Percentiles rank a stretch among this genome's conserved stretches.
phyloP scores from a whole-genome alignment of 2,888 invertebrate genomes.

The Sesia bembeciformis region DNA sequence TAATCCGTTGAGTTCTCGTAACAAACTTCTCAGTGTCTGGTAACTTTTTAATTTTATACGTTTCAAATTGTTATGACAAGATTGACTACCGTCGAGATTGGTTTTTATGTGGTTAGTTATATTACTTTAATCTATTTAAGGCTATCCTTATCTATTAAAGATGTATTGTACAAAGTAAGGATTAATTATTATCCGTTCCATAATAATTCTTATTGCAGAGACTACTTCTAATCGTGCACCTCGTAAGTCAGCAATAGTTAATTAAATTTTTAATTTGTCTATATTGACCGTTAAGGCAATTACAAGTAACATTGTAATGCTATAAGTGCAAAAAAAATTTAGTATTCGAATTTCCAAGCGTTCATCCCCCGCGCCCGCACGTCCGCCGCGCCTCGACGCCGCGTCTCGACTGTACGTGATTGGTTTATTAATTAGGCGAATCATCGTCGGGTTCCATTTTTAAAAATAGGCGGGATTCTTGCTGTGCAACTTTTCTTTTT shows the following conservation, averaged over 20 bases:
- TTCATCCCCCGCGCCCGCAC: constrained; percentile 72
- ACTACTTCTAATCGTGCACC: constrained; percentile 12
- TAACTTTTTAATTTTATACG: constrained; percentile 36
- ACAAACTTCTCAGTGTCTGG: constrained; percentile 36
- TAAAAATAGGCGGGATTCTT: constrained; percentile 75
- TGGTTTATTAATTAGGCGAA: constrained; percentile 75
- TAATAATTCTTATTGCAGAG: constrained; percentile 26
- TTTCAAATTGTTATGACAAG: constrained; percentile 40
- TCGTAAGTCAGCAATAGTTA: constrained; percentile 17
- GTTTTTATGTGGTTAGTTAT: constrained; percentile 13
- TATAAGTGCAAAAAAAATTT: constrained; percentile 68
- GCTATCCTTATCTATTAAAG: no score
- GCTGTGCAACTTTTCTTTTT: constrained; percentile 68
- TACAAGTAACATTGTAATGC: constrained; percentile 65
- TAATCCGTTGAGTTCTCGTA: constrained; percentile 36
- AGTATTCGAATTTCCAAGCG: constrained; percentile 69
- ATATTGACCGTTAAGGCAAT: constrained; percentile 64
- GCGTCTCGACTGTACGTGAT: constrained; percentile 74
- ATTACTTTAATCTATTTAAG: no score
- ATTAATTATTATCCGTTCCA: no score
- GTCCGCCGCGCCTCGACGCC: constrained; percentile 70
- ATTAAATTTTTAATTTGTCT: constrained; percentile 52
- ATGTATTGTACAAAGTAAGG: no score
- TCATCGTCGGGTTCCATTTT: constrained; percentile 62
- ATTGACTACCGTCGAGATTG: constrained; percentile 21